Base-by-base conservation (phyloP, 2,888 invertebrate genomes). In the Syritta pipiens region DNA sequence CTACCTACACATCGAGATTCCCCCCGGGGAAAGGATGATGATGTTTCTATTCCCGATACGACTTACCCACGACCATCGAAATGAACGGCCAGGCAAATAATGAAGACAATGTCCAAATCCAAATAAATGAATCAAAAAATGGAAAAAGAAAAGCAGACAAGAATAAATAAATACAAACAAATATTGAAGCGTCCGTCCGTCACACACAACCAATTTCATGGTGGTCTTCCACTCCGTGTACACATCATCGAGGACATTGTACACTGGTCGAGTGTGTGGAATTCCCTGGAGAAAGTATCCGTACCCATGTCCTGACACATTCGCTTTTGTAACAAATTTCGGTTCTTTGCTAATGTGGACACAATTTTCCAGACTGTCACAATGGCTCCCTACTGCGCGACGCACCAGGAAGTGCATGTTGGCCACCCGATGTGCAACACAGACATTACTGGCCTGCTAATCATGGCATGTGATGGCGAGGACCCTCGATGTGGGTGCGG, bases 81-180 rank as follows among this genome's bases (percentile, higher is more conserved):
- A 9, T 74, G 74, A 79, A 74, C 57, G 65, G n/a, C 44, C 77
- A 55, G 60, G 51, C 72, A 72, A 77, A 74, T 79, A 72, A 79
- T 79, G 67, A 74, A 79, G 60, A 79, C 79, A 79, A 74, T 79
- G 68, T 74, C 68, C 44, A 79, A 79, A 79, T 74, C 74, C 74
- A 79, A 79, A 79, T 79, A 74, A 74, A 74, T 77, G 72, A 74
- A 74, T 79, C 60, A 67, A 53, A 51, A 74, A 68, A 35, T 74
- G 67, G n/a, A n/a, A 26, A 67, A 59, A 68, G 74, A 68, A 79
- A 60, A 79, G 74, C 79, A 79, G 74, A 68, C 67, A 49, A 74
- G 67, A 79, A 79, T 74, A 68, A 74, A 74, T 79, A 74, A 79
- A 79, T 74, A 74, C 62, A 77, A 77, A 72, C 77, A 77, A 65